A percentile compares a stretch with the other conserved stretches of the same genome.
phyloP scores from a whole-genome alignment of 2,888 invertebrate species.

The Augochlorella aurata region DNA sequence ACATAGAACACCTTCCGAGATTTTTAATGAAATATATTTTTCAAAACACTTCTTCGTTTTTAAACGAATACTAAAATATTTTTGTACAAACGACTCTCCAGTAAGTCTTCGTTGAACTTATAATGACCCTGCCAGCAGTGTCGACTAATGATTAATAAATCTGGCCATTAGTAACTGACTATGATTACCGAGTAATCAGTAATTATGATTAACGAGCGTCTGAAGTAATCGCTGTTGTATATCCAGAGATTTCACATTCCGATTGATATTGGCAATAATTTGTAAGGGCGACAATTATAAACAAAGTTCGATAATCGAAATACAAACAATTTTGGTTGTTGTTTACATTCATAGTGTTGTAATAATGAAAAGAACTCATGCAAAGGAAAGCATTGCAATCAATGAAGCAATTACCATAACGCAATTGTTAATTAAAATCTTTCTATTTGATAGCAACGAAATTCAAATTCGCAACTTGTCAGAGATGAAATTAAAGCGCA shows the following conservation, averaged over 20 bases:
- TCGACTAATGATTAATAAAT: background rate
- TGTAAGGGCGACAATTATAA: background rate
- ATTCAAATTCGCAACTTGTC: background rate
- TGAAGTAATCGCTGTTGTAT: background rate
- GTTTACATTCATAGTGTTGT: too few relatives aligned
- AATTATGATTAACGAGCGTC: background rate
- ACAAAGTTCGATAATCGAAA: background rate
- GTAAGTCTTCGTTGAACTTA: background rate
- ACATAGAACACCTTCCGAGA: background rate
- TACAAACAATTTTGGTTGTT: background rate
- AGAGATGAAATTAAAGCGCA: background rate
- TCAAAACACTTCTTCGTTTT: background rate
- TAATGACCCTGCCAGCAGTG: background rate
- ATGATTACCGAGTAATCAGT: background rate
- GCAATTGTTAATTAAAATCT: background rate
- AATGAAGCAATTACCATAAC: too few relatives aligned
- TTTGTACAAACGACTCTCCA: background rate
- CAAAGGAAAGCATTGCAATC: too few relatives aligned
- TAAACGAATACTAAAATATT: background rate
- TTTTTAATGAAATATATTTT: background rate
- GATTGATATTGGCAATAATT: background rate
- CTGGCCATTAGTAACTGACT: background rate
- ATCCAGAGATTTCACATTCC: background rate
- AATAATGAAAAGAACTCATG: too few relatives aligned
- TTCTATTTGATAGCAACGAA: background rate